A percentile compares a stretch with the other conserved stretches of the same genome.
Evolutionary conservation across 1,140 invertebrate species (phyloP).

Genomic region (Zaprionus inermis): DNA sequence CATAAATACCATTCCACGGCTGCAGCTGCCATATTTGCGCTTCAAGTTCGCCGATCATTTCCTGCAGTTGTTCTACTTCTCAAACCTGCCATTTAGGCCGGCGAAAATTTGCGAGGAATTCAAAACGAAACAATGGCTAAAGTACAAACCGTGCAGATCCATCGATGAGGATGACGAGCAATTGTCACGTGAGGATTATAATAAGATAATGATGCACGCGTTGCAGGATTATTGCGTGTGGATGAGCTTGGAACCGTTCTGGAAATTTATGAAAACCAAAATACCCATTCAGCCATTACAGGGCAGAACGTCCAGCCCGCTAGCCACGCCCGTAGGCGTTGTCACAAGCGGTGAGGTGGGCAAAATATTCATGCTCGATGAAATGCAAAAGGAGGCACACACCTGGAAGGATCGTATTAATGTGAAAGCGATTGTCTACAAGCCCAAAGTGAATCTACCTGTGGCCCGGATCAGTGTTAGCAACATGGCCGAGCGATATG

Average conservation of each 20-base stretch:
- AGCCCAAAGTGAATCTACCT: conserved; percentile 59
- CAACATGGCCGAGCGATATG: conserved; percentile 53
- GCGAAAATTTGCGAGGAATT: conserved; percentile 60
- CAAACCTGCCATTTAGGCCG: conserved; percentile 41
- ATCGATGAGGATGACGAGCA: conserved; percentile 56
- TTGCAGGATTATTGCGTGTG: conserved; percentile 57
- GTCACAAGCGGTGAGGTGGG: conserved; percentile 48
- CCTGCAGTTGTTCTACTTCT: conserved; percentile 62
- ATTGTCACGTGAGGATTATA: conserved; percentile 62
- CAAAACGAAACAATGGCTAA: conserved; percentile 49
- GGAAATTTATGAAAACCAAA: conserved; percentile 61
- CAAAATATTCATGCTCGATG: conserved; percentile 64
- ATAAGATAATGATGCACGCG: conserved; percentile 48
- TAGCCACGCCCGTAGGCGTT: conserved; percentile 60
- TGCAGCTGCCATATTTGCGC: conserved; percentile 57
- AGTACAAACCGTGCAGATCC: conserved; percentile 42
- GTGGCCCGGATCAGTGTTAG: conserved; percentile 50
- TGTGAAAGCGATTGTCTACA: conserved; percentile 40
- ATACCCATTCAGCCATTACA: conserved; percentile 50
- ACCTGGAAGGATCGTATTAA: conserved; percentile 65
- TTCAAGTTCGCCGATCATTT: conserved; percentile 62
- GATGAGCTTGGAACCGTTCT: conserved; percentile 52
- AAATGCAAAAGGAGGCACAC: conserved; percentile 66
- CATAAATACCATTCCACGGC: conserved; percentile 42
- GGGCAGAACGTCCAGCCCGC: conserved; percentile 41